These are phyloP conservation scores for Morone saxatilis DNA, from an alignment of 2,113 vertebrate genomes.

Conservation along the genomic window DNA sequence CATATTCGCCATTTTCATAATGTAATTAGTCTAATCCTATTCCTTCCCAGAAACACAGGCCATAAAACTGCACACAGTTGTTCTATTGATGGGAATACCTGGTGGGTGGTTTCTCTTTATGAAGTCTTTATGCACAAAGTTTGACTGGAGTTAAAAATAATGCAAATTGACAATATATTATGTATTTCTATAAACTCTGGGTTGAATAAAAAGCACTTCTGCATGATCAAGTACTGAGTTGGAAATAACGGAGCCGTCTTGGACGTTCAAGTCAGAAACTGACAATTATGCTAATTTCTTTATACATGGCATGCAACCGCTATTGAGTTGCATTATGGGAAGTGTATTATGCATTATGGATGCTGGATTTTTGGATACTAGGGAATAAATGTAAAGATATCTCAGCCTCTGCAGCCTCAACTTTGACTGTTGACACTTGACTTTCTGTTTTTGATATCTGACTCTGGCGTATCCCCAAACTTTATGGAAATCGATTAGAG, in stretches of 20 bases:
- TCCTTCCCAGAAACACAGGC: background rate
- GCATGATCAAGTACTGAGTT: too few relatives aligned
- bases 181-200: background rate
- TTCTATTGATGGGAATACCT: slow-evolving; percentile 17
- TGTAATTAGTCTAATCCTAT: slow-evolving; percentile 6
- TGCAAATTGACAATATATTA: background rate
- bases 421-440: too few relatives aligned
- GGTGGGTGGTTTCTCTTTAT: background rate
- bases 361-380: background rate
- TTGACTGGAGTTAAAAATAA: background rate
- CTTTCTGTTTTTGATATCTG: too few relatives aligned
- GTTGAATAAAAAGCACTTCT: too few relatives aligned
- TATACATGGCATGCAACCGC: too few relatives aligned
- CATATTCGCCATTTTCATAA: slow-evolving; percentile 40
- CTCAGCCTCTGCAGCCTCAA: background rate
- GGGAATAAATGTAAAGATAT: background rate
- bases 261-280: too few relatives aligned
- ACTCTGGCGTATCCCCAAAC: too few relatives aligned
- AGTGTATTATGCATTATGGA: background rate
- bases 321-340: background rate
- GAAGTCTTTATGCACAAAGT: background rate
- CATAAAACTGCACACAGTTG: background rate
- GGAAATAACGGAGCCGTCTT: too few relatives aligned
- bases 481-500: too few relatives aligned
- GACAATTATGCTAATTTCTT: too few relatives aligned